A percentile compares a stretch with the other conserved stretches of the same genome.
Conservation (phyloP, 2,797 vertebrate genomes). For the Lepus oiostolus region DNA sequence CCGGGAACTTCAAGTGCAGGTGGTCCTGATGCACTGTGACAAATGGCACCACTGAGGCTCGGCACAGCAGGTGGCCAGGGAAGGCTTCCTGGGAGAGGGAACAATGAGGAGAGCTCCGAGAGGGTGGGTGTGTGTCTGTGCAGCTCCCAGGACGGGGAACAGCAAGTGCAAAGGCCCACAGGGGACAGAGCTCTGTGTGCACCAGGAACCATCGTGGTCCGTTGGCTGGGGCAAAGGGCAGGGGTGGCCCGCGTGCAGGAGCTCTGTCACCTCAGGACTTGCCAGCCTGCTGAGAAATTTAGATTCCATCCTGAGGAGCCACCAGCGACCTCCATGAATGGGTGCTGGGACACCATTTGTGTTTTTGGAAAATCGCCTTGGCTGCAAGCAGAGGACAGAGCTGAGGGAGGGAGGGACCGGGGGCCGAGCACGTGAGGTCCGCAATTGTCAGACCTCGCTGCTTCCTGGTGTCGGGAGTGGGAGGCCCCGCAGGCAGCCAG, state of each 20-base stretch:
- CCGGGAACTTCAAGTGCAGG: neutral
- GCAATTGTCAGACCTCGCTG: no score
- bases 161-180: neutral
- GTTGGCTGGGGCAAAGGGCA: rapidly evolving
- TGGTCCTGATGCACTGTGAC: rapidly evolving
- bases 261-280: neutral
- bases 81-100: neutral
- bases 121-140: rapidly evolving
- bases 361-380: neutral
- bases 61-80: neutral
- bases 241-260: no score
- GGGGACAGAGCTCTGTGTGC: neutral
- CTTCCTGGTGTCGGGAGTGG: rapidly evolving
- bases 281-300: neutral
- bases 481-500: neutral
- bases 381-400: neutral
- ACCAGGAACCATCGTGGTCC: neutral
- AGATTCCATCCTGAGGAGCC: neutral
- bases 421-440: neutral
- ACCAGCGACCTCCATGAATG: neutral
- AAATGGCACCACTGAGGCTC: rapidly evolving
- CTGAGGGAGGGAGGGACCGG: neutral
- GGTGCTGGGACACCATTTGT: neutral
- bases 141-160: no score
- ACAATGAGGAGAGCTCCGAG: neutral